A percentile compares a stretch with the other conserved stretches of the same genome.
These are phyloP conservation scores for Mya arenaria DNA, from an alignment of 1,140 invertebrate species.

Conservation along the genomic window DNA sequence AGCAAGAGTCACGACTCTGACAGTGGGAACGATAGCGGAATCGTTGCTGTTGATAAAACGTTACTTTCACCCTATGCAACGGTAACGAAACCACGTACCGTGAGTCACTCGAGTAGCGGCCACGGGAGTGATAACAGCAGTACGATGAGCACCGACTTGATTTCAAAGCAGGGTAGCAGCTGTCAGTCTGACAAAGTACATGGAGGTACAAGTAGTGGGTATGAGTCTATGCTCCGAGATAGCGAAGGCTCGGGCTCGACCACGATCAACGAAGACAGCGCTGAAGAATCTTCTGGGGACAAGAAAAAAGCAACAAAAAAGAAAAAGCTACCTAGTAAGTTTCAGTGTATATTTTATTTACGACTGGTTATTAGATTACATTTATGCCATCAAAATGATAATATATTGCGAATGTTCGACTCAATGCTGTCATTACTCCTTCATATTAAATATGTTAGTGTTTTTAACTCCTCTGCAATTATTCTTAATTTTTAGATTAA, in stretches of 20 bases:
- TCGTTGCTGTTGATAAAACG: conserved; percentile 73
- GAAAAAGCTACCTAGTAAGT: conserved; percentile 74
- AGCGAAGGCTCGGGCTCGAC: conserved; percentile 84
- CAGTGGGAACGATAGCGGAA: conserved; percentile 77
- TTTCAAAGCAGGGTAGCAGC: conserved; percentile 69
- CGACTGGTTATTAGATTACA: background rate
- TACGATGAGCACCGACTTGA: conserved; percentile 73
- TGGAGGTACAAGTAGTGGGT: conserved; percentile 89
- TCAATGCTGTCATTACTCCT: no score
- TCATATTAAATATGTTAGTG: no score
- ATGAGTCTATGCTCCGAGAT: conserved; percentile 93
- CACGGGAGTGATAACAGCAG: conserved; percentile 81
- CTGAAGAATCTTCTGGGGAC: conserved; percentile 77
- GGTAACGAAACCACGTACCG: conserved; percentile 77
- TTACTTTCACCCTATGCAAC: conserved; percentile 79
- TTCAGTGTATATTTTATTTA: background rate
- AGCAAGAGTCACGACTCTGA: conserved; percentile 71
- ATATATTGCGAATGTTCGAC: no score
- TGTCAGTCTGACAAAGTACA: conserved; percentile 68
- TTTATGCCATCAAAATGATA: background rate
- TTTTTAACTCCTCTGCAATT: no score
- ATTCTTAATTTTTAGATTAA: no score
- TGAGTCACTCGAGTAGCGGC: conserved; percentile 80
- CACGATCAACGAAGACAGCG: conserved; percentile 78
- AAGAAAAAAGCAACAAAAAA: conserved; percentile 73